These are phyloP conservation scores for Conus ventricosus DNA, from an alignment of 1,140 invertebrate species.

Conservation along the genomic window DNA sequence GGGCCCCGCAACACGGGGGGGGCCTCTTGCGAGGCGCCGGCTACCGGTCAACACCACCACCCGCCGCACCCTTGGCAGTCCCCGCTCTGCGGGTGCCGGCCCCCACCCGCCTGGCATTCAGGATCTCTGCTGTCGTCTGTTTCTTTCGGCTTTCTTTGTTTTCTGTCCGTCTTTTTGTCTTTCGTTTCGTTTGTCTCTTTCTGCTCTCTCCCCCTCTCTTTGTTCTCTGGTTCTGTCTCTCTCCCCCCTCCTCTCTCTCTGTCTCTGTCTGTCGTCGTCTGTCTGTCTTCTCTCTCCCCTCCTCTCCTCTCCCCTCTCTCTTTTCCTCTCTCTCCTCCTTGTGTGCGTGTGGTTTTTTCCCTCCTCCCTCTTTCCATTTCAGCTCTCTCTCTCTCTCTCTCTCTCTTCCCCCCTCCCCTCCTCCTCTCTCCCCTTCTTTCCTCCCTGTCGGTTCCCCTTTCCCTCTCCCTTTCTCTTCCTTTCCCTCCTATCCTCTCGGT, in stretches of 20 bases:
- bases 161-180: neutral
- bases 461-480: no score
- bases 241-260: neutral
- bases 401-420: neutral
- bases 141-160: neutral
- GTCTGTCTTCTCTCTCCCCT: no score
- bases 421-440: neutral
- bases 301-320: no score
- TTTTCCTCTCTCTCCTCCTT: neutral
- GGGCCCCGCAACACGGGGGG: slow-evolving; percentile 33
- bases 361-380: no score
- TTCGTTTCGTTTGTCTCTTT: neutral
- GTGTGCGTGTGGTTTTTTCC: no score
- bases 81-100: neutral
- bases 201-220: neutral
- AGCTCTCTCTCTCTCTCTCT: no score
- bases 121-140: neutral
- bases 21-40: slow-evolving; percentile 35
- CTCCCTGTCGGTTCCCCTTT: neutral
- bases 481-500: no score
- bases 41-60: slow-evolving; percentile 24
- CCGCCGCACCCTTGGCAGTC: neutral
- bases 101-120: neutral
- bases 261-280: no score
- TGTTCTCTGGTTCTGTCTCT: no score